Conservation (phyloP, 2,888 invertebrate species). For the Synergus laeviventris region DNA sequence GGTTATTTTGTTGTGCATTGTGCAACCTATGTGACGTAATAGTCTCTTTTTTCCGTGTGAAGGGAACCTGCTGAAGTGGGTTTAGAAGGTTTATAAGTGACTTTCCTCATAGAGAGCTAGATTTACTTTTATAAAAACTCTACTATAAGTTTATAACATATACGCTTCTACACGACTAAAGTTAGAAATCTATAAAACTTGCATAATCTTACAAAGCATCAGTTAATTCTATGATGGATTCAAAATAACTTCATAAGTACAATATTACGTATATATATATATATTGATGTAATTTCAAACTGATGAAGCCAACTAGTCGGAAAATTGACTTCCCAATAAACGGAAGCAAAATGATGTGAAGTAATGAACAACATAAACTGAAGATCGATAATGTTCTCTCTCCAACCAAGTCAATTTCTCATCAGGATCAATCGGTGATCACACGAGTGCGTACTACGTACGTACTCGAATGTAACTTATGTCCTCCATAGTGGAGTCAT, state of each 20-base stretch:
- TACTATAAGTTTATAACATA: not conserved
- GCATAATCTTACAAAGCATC: too few species aligned
- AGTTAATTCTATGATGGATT: not conserved
- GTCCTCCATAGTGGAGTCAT: not conserved
- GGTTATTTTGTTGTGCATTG: too few species aligned
- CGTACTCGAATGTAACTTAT: constrained; percentile 8
- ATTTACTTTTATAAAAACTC: not conserved
- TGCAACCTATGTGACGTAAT: not conserved
- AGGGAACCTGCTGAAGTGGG: not conserved
- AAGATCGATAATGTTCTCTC: not conserved
- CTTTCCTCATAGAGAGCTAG: not conserved
- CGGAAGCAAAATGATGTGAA: not conserved
- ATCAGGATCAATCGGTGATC: not conserved
- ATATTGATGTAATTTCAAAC: not conserved
- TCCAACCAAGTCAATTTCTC: not conserved
- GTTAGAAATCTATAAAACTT: not conserved
- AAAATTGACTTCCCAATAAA: not conserved
- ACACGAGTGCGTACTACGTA: not conserved
- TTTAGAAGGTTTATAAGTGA: not conserved
- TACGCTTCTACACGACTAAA: not conserved
- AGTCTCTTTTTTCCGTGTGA: not conserved
- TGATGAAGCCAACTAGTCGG: not conserved
- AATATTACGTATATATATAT: too few species aligned
- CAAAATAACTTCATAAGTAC: too few species aligned
- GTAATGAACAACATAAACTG: not conserved